Evolutionary conservation across 1,140 invertebrate species (phyloP).

Genomic region (Caerostris darwini): DNA sequence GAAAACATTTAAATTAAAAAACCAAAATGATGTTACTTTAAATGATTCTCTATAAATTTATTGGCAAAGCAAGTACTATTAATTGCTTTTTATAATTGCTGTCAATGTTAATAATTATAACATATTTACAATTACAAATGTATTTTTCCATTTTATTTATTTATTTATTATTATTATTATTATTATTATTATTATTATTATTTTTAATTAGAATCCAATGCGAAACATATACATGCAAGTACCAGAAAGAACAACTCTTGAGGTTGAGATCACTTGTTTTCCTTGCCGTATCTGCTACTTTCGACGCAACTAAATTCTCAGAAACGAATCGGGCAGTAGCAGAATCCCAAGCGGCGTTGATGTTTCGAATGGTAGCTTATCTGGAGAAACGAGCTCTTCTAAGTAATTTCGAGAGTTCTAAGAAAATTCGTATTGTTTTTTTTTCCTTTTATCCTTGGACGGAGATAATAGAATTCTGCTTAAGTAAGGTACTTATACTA

Average conservation of each 20-base stretch:
- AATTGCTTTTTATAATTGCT: too few relatives aligned
- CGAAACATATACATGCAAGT: neutral
- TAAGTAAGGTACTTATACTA: neutral
- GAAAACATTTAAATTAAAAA: too few relatives aligned
- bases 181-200: too few relatives aligned
- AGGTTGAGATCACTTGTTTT: neutral
- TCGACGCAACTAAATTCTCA: conserved; percentile 26
- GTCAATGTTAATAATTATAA: too few relatives aligned
- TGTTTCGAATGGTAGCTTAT: conserved; percentile 16
- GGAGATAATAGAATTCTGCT: neutral
- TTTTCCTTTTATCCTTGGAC: neutral
- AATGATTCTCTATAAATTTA: too few relatives aligned
- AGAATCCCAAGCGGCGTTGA: conserved; percentile 11
- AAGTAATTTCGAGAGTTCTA: neutral
- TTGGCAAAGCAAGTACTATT: too few relatives aligned
- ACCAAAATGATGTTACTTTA: too few relatives aligned
- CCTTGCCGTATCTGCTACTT: neutral
- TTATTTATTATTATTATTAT: too few relatives aligned
- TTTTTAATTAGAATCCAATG: too few relatives aligned
- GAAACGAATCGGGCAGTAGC: neutral
- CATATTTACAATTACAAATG: too few relatives aligned
- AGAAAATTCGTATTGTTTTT: neutral
- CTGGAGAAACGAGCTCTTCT: neutral
- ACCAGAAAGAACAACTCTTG: neutral
- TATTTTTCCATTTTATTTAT: too few relatives aligned